Conservation (phyloP, 2,888 invertebrate species). For the Dioctria linearis region DNA sequence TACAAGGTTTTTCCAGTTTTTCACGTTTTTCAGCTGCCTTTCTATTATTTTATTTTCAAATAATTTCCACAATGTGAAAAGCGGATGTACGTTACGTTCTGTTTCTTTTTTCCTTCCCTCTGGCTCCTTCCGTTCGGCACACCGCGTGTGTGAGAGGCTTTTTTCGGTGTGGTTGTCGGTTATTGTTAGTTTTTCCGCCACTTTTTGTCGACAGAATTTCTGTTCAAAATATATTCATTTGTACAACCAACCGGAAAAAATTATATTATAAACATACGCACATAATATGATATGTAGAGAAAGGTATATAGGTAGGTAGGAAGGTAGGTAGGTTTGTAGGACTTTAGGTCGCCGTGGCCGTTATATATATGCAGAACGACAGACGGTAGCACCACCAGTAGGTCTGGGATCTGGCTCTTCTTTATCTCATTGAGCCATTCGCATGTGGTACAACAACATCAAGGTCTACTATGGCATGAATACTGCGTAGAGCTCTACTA, state of each 20-base stretch:
- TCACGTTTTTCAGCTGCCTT: slow-evolving; percentile 5
- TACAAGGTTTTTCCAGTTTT: slow-evolving; percentile 29
- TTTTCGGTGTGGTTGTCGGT: slow-evolving; percentile 58
- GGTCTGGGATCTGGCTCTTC: background rate
- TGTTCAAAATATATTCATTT: slow-evolving; percentile 48
- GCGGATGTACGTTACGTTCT: slow-evolving; percentile 40
- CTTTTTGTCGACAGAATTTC: slow-evolving; percentile 45
- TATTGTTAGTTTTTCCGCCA: slow-evolving; percentile 58
- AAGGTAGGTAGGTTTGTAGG: too few relatives aligned
- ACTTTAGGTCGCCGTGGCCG: too few relatives aligned
- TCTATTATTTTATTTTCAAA: slow-evolving; percentile 52
- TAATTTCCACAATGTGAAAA: slow-evolving; percentile 52
- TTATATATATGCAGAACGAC: too few relatives aligned
- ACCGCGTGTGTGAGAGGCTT: slow-evolving; percentile 49
- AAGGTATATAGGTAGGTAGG: too few relatives aligned
- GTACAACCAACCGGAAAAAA: slow-evolving; percentile 53
- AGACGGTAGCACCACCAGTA: too few relatives aligned
- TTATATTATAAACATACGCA: slow-evolving; percentile 48
- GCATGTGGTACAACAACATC: slow-evolving; percentile 11
- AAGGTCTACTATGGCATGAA: slow-evolving; percentile 27
- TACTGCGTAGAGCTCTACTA: background rate
- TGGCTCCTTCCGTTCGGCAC: slow-evolving; percentile 45
- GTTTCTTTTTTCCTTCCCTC: slow-evolving; percentile 8
- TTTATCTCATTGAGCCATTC: slow-evolving; percentile 54
- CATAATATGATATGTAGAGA: background rate